Base-by-base conservation (phyloP, 1,140 invertebrate species). In the Prorops nasuta region DNA sequence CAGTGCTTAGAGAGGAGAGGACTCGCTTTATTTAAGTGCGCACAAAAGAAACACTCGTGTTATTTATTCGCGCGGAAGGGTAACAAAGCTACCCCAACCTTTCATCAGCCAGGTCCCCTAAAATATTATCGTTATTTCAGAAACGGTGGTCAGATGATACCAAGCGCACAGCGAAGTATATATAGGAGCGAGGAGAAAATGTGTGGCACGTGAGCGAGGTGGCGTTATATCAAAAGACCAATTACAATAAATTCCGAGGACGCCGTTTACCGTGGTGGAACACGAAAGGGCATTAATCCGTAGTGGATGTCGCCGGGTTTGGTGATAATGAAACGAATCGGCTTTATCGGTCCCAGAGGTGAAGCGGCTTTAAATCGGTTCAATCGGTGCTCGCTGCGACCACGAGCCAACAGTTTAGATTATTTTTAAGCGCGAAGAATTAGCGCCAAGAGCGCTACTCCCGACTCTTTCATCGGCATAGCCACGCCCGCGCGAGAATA, bases 201-300 rank as follows among this genome's bases (percentile, higher is more conserved):
- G 44, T 35, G 20, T 40, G 54, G 50, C 54, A 57, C 45, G 52
- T 54, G 51, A 61, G 50, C 47, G 40, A 49, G 46, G 36, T 43
- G 51, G 31, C 42, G 51, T 45, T 66, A 55, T 66, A 66, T 65
- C 63, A 63, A 66, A 66, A 63, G 61, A 65, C 51, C 64, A 66
- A 65, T 66, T 66, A 64, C 57, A 60, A 65, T 66, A 66, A 66
- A 66, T 66, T 66, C 46, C 41, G 50, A 50, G 56, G 50, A 57
- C 48, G 56, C 49, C 56, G 57, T 51, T 66, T 64, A 58, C 62
- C 56, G 54, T 57, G 42, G 36, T 24, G 48, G 53, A 54, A 58
- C 63, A 64, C 64, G 60, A 63, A 58, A 60, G 53, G 54, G 55
- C 63, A 65, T 66, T 63, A 64, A 66, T 66, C 51, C 55, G 58